These are phyloP conservation scores for Linepithema humile DNA, from an alignment of 1,140 invertebrate species.

Conservation along the genomic window DNA sequence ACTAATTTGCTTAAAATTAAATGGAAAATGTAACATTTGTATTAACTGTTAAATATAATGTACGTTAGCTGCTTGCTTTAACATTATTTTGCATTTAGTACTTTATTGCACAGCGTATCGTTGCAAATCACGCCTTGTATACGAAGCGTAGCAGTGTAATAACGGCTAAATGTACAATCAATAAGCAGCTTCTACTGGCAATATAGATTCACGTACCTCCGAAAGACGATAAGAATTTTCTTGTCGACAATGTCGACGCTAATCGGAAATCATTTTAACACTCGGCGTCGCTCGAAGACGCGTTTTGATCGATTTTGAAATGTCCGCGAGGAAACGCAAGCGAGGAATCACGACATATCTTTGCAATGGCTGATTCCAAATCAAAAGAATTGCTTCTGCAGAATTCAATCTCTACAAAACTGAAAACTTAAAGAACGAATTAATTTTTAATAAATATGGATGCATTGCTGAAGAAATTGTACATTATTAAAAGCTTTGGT, in stretches of 20 bases:
- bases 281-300: background rate
- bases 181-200: conserved; percentile 2
- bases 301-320: conserved; percentile 34
- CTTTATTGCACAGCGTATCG: background rate
- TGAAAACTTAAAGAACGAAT: background rate
- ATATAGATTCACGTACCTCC: conserved; percentile 27
- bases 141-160: background rate
- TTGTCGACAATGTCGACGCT: conserved; percentile 11
- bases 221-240: conserved; percentile 39
- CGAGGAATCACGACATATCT: conserved; percentile 18
- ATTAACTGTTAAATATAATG: too few species aligned
- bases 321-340: background rate
- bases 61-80: too few species aligned
- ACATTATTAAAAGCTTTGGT: too few species aligned
- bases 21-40: background rate
- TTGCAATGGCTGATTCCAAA: background rate
- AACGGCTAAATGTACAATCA: conserved; percentile 31
- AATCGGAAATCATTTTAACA: conserved; percentile 38
- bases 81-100: background rate
- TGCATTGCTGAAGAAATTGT: background rate
- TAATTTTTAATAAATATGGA: background rate
- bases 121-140: background rate
- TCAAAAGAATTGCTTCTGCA: background rate
- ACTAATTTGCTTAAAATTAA: background rate
- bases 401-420: background rate